These are phyloP conservation scores for Ectemnius continuus DNA, from an alignment of 2,888 invertebrate species.

Conservation along the genomic window DNA sequence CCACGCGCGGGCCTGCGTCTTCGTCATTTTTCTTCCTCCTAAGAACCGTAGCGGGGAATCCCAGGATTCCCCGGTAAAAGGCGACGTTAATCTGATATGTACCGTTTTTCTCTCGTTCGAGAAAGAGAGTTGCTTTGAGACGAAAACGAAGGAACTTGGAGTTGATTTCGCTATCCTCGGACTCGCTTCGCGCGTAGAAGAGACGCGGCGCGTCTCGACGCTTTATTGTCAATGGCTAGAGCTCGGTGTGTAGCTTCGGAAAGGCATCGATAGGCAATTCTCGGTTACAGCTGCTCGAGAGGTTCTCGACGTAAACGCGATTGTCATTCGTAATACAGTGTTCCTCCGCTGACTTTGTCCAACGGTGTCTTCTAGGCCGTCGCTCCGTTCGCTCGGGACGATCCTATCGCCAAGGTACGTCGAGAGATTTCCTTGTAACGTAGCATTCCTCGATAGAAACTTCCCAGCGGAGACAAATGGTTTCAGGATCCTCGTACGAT, in stretches of 20 bases:
- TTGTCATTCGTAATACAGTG: conserved; percentile 9
- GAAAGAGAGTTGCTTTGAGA: conserved; percentile 55
- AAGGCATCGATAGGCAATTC: conserved; percentile 48
- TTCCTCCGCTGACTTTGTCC: background rate
- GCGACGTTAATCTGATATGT: conserved; percentile 68
- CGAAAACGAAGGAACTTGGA: conserved; percentile 53
- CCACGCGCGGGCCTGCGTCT: conserved; percentile 1
- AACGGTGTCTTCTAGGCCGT: background rate
- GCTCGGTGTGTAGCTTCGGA: conserved; percentile 37
- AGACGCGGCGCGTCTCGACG: conserved; percentile 26
- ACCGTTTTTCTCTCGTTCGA: conserved; percentile 48
- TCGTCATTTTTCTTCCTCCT: conserved; percentile 17
- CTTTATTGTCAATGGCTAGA: conserved; percentile 55
- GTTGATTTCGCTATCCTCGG: conserved; percentile 26
- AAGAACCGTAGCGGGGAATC: too few relatives aligned
- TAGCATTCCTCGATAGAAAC: too few relatives aligned
- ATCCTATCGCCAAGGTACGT: too few relatives aligned
- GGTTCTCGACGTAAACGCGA: conserved; percentile 37
- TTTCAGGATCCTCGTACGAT: too few relatives aligned
- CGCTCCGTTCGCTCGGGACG: background rate
- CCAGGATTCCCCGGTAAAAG: conserved; percentile 45
- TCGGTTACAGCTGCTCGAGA: conserved; percentile 24
- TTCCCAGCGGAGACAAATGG: too few relatives aligned
- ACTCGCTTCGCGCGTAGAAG: conserved; percentile 20
- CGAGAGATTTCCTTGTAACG: too few relatives aligned